Evolutionary conservation across 2,888 invertebrate genomes (phyloP), one percentile per base, ranked within the genome.

Genomic region (Ophion ellenae): DNA sequence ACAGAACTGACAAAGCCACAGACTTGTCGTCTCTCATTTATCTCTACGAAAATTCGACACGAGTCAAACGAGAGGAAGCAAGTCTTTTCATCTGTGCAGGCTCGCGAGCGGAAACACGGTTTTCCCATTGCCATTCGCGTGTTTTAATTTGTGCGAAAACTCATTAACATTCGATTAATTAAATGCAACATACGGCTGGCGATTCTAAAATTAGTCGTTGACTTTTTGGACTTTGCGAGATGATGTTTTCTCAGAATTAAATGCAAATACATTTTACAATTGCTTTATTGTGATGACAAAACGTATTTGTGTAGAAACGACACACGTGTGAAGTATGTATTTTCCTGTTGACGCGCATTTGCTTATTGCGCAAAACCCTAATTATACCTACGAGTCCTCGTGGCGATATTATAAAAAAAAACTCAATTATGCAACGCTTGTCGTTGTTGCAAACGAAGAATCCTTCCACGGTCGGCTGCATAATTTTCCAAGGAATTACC

Each of bases 371-470:
- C 57, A 36, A 71, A 59, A 57, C 32, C 47, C 24, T 45, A 66
- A 77, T 77, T 66, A 83, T 77, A 83, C 77, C 40, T 59, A 71
- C 70, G 59, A 81, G 67, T 53, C n/a, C 40, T 45, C 66, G 57
- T 59, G 53, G 32, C 57, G 64, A 77, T 71, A 77, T 45, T 28
- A 20, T 73, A 71, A 67, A 53, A 20, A 77, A 71, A 67, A 53
- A 75, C 14, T 57, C 64, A 71, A 76, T 82, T 64, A 76, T 63
- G 28, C 57, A 45, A 66, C 45, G 28, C 64, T 64, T 11, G 40
- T 45, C 64, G 71, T 73, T 40, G n/a, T 53, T 53, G 32, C 36
- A 24, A 74, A 81, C 66, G 14, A 20, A 32, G 47, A 59, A 47
- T 66, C 45, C 36, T 45, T 73, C 74, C 2, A 45, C 45, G 45